A percentile compares a stretch with the other conserved stretches of the same genome.
Conservation (phyloP, 2,113 vertebrate genomes). For the Rhombomys opimus region DNA sequence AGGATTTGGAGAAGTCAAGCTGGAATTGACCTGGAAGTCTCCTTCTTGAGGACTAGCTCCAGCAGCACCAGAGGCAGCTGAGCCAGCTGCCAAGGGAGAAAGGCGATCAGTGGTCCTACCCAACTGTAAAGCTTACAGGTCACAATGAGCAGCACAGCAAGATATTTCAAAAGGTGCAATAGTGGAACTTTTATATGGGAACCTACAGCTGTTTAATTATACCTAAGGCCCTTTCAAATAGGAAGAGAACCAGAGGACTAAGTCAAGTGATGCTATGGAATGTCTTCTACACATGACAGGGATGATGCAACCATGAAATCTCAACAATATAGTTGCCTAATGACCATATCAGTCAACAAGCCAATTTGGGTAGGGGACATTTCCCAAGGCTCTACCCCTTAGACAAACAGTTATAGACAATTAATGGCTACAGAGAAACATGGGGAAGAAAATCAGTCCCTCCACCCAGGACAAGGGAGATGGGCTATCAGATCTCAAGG, state of each 20-base stretch:
- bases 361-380: background rate
- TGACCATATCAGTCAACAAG: background rate
- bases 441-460: background rate
- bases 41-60: background rate
- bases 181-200: background rate
- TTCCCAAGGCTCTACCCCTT: background rate
- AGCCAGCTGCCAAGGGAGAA: background rate
- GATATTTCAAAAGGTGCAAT: background rate
- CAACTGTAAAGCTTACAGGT: background rate
- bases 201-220: background rate
- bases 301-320: background rate
- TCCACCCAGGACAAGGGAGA: background rate
- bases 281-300: background rate
- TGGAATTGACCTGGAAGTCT: background rate
- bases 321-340: background rate
- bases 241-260: background rate
- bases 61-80: background rate
- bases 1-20: background rate
- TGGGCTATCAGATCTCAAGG: background rate
- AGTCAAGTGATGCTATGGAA: background rate
- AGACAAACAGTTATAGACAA: background rate
- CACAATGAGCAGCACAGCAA: background rate
- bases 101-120: background rate
- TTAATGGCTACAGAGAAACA: background rate
- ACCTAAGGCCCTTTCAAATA: background rate